Evolutionary conservation across 2,797 vertebrate species (phyloP).

Genomic region (Acipenser transmontanus): DNA sequence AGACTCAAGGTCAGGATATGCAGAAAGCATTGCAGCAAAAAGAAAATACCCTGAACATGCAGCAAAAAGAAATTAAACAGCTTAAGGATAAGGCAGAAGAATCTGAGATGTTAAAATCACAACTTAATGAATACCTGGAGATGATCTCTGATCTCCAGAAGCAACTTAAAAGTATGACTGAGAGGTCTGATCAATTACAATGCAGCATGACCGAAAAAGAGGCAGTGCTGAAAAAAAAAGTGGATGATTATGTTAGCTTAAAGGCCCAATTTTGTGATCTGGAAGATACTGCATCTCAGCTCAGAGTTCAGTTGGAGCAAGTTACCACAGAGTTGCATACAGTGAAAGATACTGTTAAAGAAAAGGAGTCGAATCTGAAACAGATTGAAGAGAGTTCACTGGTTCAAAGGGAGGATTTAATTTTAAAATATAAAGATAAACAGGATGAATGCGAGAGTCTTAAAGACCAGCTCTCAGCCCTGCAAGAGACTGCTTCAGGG

Average conservation of each 20-base stretch:
- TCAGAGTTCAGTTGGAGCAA: conserved; percentile 46
- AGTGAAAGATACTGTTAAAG: conserved; percentile 48
- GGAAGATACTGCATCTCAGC: conserved; percentile 38
- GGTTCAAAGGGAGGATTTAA: conserved; percentile 42
- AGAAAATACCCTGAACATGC: conserved; percentile 44
- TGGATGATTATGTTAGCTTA: conserved; percentile 43
- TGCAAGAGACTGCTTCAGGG: conserved; percentile 51
- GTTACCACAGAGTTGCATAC: conserved; percentile 50
- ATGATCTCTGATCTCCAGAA: conserved; percentile 48
- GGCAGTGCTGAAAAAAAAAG: conserved; percentile 50
- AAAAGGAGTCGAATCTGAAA: conserved; percentile 50
- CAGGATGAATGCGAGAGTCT: conserved; percentile 56
- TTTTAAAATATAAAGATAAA: conserved; percentile 48
- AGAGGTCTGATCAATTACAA: conserved; percentile 41
- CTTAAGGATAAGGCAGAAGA: conserved; percentile 54
- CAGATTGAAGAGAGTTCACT: conserved; percentile 40
- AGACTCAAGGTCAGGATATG: conserved; percentile 43
- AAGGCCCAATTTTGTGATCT: conserved; percentile 49
- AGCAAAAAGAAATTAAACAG: conserved; percentile 46
- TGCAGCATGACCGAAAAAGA: conserved; percentile 50
- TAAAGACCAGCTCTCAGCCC: conserved; percentile 52
- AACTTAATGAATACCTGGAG: conserved; percentile 56
- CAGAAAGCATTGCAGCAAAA: conserved; percentile 43
- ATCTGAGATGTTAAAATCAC: conserved; percentile 47
- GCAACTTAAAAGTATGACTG: conserved; percentile 38